A percentile compares a stretch with the other conserved stretches of the same genome.
These are phyloP conservation scores for Aulostomus chinensis DNA, from an alignment of 2,797 vertebrate species.

Conservation along the genomic window DNA sequence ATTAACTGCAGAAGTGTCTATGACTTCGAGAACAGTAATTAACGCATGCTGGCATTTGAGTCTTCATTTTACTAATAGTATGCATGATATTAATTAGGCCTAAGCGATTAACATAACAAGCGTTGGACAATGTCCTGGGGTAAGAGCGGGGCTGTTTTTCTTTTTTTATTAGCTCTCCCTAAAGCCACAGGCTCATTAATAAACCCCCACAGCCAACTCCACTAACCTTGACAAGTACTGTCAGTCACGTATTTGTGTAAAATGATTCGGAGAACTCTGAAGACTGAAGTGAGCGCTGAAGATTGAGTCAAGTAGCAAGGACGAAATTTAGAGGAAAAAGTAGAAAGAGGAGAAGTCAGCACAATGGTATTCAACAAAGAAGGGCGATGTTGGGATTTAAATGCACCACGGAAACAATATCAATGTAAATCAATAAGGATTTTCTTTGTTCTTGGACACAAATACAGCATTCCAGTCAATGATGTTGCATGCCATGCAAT, in stretches of 20 bases:
- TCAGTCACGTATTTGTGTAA: conserved; percentile 25
- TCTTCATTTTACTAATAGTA: conserved; percentile 82
- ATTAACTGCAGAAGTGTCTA: conserved; percentile 55
- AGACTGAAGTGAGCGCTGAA: conserved; percentile 11
- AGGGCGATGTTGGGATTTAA: no score
- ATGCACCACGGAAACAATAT: no score
- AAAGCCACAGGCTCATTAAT: conserved; percentile 70
- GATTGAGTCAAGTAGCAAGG: not conserved
- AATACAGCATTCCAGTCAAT: no score
- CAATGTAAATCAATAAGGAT: no score
- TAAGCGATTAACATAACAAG: conserved; percentile 82
- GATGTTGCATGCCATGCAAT: no score
- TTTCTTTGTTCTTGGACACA: no score
- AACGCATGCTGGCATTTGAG: conserved; percentile 77
- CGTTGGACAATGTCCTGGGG: conserved; percentile 74
- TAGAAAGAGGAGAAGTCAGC: not conserved
- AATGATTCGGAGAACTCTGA: conserved; percentile 46
- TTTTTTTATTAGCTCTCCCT: conserved; percentile 57
- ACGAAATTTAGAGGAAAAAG: not conserved
- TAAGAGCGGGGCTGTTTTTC: conserved; percentile 58
- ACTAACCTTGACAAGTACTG: conserved; percentile 72
- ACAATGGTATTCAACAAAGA: no score
- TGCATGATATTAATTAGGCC: conserved; percentile 83
- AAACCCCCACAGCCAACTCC: conserved; percentile 56
- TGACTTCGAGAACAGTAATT: conserved; percentile 72